Base-by-base conservation (phyloP, 2,888 invertebrate species). In the Mamestra brassicae region DNA sequence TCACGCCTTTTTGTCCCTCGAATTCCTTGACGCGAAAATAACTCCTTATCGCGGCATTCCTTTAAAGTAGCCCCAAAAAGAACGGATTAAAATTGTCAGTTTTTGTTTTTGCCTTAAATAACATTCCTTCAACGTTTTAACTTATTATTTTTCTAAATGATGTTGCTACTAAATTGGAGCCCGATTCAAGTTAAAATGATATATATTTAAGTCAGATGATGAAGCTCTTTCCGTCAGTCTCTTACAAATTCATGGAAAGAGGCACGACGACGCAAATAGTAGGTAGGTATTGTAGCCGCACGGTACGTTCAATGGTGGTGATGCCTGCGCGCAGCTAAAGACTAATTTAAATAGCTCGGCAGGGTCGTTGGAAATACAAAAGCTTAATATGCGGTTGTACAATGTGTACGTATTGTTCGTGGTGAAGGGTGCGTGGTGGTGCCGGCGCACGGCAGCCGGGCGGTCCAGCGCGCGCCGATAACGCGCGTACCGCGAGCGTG, bases 1-100 rank as follows among this genome's bases (percentile, higher is more conserved):
- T 96, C 96, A 96, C 96, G 96, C 96, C 95, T 96, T 96, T 96
- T 96, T 96, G 94, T 92, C 94, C 91, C 92, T 90, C 93, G 94
- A 93, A 96, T 96, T 94, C 95, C 92, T 93, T 94, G 94, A 95
- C 93, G 95, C 95, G 92, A 96, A 96, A 95, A 96, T 96, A 96
- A 95, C 95, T 95, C 93, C 95, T 96, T 95, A 96, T 95, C 95
- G 94, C 95, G 95, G 95, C 94, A 95, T 95, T 95, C 95, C 90
- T 95, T 94, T 95, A 93, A 95, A 94, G 95, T 94, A 93, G 93
- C 90, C 93, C 93, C 92, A 94, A 95, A 95, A 95, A 94, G 93
- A 94, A 93, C 86, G 88, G 81, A 88, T 90, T 91, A 87, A 91
- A 90, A 92, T 92, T 91, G 91, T 85, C 92, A 88, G 91, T 93